Evolutionary conservation across 2,888 invertebrate genomes (phyloP).

Genomic region (Sesia apiformis): DNA sequence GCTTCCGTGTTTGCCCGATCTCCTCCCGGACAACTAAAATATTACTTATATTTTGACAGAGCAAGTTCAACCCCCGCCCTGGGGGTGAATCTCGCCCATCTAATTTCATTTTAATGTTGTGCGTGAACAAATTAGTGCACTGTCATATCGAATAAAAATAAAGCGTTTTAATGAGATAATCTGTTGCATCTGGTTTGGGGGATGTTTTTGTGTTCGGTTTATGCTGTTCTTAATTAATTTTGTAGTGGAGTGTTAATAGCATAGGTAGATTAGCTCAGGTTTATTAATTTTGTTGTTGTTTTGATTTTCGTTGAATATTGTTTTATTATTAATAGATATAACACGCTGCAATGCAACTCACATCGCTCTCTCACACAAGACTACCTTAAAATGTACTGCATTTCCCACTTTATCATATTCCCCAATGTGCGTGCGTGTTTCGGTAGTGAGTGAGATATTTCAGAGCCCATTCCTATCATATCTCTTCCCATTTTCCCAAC

Average conservation of each 20-base stretch:
- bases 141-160: slow-evolving; percentile 62
- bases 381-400: too few relatives aligned
- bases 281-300: too few relatives aligned
- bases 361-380: too few relatives aligned
- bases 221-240: slow-evolving; percentile 60
- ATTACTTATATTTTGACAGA: slow-evolving; percentile 61
- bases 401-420: too few relatives aligned
- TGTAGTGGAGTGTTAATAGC: slow-evolving; percentile 27
- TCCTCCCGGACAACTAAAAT: slow-evolving; percentile 40
- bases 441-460: too few relatives aligned
- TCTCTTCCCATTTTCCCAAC: too few relatives aligned
- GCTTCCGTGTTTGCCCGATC: slow-evolving; percentile 35
- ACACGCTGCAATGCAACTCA: too few relatives aligned
- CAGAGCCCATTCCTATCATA: too few relatives aligned
- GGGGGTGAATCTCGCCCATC: slow-evolving; percentile 45
- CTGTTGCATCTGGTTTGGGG: slow-evolving; percentile 55
- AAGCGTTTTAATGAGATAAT: slow-evolving; percentile 53
- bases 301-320: too few relatives aligned
- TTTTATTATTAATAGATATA: too few relatives aligned
- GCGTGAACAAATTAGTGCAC: slow-evolving; percentile 68
- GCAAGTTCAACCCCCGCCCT: slow-evolving; percentile 40
- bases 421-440: too few relatives aligned
- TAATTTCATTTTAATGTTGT: slow-evolving; percentile 67
- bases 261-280: neutral
- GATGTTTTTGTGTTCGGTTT: slow-evolving; percentile 44